Conservation (phyloP, 2,113 vertebrate species). For the Hydrolagus affinis region DNA sequence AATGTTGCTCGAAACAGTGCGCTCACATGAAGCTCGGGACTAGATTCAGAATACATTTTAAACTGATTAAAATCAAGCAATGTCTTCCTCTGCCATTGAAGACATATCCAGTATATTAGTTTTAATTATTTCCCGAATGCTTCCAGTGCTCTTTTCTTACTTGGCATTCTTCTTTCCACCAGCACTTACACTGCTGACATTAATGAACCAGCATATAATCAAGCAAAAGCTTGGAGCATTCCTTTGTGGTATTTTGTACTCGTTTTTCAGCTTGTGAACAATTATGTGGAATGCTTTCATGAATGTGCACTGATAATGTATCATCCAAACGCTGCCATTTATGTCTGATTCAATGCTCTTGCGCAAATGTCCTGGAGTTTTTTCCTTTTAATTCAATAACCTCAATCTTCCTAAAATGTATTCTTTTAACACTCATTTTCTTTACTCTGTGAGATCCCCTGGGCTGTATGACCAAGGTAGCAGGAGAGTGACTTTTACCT, state of each 20-base stretch:
- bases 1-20: neutral
- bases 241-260: slow-evolving; percentile 14
- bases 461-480: no score
- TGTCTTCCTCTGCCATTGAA: neutral
- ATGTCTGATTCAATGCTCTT: neutral
- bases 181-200: neutral
- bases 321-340: no score
- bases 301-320: neutral
- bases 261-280: neutral
- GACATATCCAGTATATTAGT: neutral
- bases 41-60: slow-evolving; percentile 28
- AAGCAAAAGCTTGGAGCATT: neutral
- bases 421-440: no score
- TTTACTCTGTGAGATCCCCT: no score
- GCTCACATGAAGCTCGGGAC: slow-evolving; percentile 36
- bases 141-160: neutral
- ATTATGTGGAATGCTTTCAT: neutral
- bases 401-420: no score
- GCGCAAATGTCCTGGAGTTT: neutral
- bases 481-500: no score
- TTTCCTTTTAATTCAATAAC: neutral
- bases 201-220: neutral
- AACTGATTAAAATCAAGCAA: neutral
- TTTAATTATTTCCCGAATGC: slow-evolving; percentile 7
- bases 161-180: neutral